A percentile compares a stretch with the other conserved stretches of the same genome.
phyloP scores from a whole-genome alignment of 2,797 vertebrate species.

The Cuculus canorus region DNA sequence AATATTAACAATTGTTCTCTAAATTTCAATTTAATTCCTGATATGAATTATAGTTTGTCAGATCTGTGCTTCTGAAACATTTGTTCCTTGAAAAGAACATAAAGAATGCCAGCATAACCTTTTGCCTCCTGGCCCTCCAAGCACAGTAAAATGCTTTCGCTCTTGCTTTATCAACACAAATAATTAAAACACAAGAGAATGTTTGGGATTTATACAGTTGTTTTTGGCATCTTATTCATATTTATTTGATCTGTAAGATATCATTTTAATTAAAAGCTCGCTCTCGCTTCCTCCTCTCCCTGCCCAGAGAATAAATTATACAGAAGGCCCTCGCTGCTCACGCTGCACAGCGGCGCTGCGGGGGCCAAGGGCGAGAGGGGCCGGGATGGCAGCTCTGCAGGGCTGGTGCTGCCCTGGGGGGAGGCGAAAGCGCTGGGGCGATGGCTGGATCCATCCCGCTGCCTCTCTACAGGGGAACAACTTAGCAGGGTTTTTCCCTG shows the following conservation, averaged over 20 bases:
- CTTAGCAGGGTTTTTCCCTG: rapidly evolving
- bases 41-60: constrained; percentile 61
- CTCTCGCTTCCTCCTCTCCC: background rate
- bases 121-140: constrained; percentile 1
- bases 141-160: background rate
- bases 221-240: constrained; percentile 55
- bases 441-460: rapidly evolving
- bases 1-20: constrained; percentile 67
- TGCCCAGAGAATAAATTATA: constrained; percentile 43
- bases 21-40: constrained; percentile 56
- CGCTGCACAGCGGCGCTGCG: no score
- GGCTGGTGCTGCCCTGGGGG: background rate
- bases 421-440: rapidly evolving
- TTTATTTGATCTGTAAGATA: constrained; percentile 69
- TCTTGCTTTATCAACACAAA: constrained; percentile 52
- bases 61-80: constrained; percentile 44
- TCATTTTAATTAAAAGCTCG: constrained; percentile 59
- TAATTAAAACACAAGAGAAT: constrained; percentile 69
- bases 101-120: constrained; percentile 36
- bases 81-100: constrained; percentile 47
- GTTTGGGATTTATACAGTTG: constrained; percentile 52
- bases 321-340: background rate
- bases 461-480: background rate
- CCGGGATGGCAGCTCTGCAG: background rate
- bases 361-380: no score